Evolutionary conservation across 2,113 vertebrate species (phyloP).

Genomic region (Chlamydotis undulata): DNA sequence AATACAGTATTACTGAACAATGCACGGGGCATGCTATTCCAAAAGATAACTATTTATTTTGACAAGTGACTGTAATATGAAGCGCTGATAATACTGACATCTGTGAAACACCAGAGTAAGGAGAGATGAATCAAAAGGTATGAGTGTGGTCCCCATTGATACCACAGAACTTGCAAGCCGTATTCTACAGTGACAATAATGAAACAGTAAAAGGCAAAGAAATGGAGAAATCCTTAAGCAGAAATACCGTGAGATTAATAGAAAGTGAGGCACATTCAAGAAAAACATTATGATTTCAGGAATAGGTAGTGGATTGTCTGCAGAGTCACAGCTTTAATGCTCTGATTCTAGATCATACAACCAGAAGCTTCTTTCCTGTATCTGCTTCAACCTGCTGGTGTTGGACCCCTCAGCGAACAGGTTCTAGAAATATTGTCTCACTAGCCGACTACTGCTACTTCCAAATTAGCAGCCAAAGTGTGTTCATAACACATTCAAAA

Average conservation of each 20-base stretch:
- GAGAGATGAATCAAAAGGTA: neutral
- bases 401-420: neutral
- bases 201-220: neutral
- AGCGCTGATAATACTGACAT: neutral
- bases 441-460: neutral
- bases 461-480: constrained; percentile 53
- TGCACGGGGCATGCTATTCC: neutral
- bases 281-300: neutral
- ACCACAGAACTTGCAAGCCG: neutral
- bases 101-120: neutral
- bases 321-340: neutral
- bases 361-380: neutral
- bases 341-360: neutral
- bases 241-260: neutral
- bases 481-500: constrained; percentile 68
- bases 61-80: neutral
- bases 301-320: neutral
- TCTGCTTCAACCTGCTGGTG: neutral
- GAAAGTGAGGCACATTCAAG: neutral
- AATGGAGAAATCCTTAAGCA: neutral
- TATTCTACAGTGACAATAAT: neutral
- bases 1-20: neutral
- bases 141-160: accelerated
- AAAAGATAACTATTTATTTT: neutral
- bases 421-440: constrained; percentile 29